Evolutionary conservation across 2,113 vertebrate genomes (phyloP).

Genomic region (Lates calcarifer): DNA sequence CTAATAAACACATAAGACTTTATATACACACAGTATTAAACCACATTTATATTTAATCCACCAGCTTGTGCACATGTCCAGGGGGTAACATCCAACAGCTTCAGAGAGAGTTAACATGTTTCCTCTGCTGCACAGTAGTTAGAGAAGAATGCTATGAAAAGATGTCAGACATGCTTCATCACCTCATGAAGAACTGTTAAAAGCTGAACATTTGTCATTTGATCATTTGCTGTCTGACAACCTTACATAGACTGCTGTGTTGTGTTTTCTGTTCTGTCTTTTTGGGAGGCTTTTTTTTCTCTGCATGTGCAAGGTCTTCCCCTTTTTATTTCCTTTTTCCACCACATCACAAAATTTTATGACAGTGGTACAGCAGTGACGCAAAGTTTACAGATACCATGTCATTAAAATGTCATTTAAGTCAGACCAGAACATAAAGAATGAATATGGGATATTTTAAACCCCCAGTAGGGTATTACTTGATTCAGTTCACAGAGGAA

Average conservation of each 20-base stretch:
- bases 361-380: background rate
- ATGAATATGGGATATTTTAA: background rate
- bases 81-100: background rate
- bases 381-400: background rate
- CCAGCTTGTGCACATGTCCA: background rate
- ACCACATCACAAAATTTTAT: background rate
- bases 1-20: too few relatives aligned
- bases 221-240: too few relatives aligned
- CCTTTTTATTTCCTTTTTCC: background rate
- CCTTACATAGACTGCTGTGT: too few relatives aligned
- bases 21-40: background rate
- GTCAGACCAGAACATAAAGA: background rate
- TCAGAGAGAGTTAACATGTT: background rate
- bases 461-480: background rate
- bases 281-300: background rate
- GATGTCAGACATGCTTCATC: too few relatives aligned
- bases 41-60: background rate
- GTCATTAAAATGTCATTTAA: background rate
- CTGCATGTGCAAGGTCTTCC: background rate
- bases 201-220: too few relatives aligned
- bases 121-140: background rate
- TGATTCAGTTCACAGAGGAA: background rate
- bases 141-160: background rate
- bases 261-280: too few relatives aligned
- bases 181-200: too few relatives aligned